Base-by-base conservation (phyloP, 1,140 invertebrate genomes). In the Hirudo medicinalis region DNA sequence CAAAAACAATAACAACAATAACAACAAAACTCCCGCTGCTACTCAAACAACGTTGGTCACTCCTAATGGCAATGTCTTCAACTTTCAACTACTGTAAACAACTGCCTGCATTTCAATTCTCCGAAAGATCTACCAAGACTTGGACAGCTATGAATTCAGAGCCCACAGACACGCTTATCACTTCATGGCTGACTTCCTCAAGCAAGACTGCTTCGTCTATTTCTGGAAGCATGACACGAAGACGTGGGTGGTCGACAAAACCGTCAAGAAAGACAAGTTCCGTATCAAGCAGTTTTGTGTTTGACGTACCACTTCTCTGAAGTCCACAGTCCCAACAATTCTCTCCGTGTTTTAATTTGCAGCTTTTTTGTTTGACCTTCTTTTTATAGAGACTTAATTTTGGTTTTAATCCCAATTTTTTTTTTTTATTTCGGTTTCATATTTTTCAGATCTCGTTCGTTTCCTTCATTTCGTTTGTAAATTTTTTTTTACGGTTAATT, bases 221-320 rank as follows among this genome's bases (percentile, higher is more conserved):
- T 68, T 68, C 67, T 68, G 67, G 67, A 68, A 68, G 20, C 67
- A 68, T 25, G 67, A 68, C n/a, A 36, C 67, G 15, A 32, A 68
- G 19, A 32, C 67, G 5, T 68, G 67, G 67, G 25, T 68, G 8
- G 67, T 68, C 25, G 67, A 68, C 67, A 68, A 68, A 40, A n/a
- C 67, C 13, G 29, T 36, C 4, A 68, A 68, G 67, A 68, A 68
- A 68, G 67, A 68, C 67, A 68, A 68, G 67, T 68, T 68, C 40
- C 67, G 67, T 15, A 68, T 68, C 8, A 68, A 68, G n/a, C 67
- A 68, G 67, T 68, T 68, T 68, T 68, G 67, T 68, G 67, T 68
- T 68, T 68, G 67, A 68, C 67, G 67, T 68, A 68, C 67, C 67
- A 4, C 9, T 68, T 68, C 67, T 68, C 67, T 68, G 67, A 68